phyloP scores from a whole-genome alignment of 2,888 invertebrate species.

The Bedellia somnulentella region DNA sequence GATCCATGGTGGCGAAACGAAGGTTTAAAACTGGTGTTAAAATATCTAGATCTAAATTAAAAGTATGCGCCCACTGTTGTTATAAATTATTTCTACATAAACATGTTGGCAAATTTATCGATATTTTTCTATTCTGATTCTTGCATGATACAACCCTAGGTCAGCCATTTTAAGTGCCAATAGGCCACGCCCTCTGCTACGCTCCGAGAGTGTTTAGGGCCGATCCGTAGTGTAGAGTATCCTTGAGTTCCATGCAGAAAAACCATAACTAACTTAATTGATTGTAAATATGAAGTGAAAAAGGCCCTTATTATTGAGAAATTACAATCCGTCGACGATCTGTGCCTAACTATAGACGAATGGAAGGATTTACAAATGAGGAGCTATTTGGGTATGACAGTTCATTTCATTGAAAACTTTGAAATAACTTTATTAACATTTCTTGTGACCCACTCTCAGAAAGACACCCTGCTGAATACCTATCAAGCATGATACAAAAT shows the following conservation, averaged over 20 bases:
- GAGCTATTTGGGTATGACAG: conserved; percentile 9
- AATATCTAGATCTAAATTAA: too few relatives aligned
- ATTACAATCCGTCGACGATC: conserved; percentile 8
- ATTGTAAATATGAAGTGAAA: conserved; percentile 13
- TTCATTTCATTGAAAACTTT: conserved; percentile 2
- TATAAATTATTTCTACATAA: too few relatives aligned
- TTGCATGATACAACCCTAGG: too few relatives aligned
- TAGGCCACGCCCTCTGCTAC: too few relatives aligned
- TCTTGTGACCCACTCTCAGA: background rate
- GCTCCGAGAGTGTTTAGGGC: too few relatives aligned
- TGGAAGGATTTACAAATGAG: conserved; percentile 12
- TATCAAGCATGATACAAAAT: background rate
- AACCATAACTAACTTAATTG: conserved; percentile 11
- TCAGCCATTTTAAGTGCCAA: too few relatives aligned
- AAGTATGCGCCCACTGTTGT: too few relatives aligned
- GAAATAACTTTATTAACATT: background rate
- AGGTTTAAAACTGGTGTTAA: too few relatives aligned
- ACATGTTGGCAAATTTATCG: too few relatives aligned
- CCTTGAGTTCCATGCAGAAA: conserved; percentile 14
- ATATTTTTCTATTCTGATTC: too few relatives aligned
- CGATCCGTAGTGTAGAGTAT: too few relatives aligned
- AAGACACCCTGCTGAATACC: background rate
- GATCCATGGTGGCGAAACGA: too few relatives aligned
- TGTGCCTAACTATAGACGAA: conserved; percentile 10
- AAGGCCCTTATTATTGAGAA: conserved; percentile 10